Evolutionary conservation across 2,797 vertebrate genomes (phyloP).

Genomic region (Sebastes wilsoni): DNA sequence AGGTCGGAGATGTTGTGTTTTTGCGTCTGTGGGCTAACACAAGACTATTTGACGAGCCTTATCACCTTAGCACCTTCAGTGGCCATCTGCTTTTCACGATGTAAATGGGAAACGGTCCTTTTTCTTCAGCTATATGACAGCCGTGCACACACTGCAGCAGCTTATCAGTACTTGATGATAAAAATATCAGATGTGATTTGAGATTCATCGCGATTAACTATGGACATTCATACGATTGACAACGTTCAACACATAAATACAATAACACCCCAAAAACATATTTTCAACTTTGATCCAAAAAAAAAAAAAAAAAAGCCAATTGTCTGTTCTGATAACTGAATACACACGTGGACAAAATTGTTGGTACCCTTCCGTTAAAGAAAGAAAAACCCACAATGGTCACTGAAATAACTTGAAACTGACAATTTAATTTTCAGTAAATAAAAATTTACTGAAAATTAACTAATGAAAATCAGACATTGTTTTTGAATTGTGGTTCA

Average conservation of each 20-base stretch:
- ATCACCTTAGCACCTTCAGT: conserved; percentile 52
- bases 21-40: accelerated
- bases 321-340: background rate
- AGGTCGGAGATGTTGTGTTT: conserved; percentile 63
- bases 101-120: conserved; percentile 2
- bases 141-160: background rate
- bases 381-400: too few relatives aligned
- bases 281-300: background rate
- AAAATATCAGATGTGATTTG: too few relatives aligned
- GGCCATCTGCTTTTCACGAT: conserved; percentile 61
- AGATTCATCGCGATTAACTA: too few relatives aligned
- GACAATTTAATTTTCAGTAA: too few relatives aligned
- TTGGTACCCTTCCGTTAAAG: too few relatives aligned
- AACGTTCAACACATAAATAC: background rate
- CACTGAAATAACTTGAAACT: too few relatives aligned
- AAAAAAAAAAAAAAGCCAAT: background rate
- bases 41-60: conserved; percentile 5
- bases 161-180: too few relatives aligned
- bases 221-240: too few relatives aligned
- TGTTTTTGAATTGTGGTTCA: too few relatives aligned
- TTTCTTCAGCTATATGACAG: background rate
- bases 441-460: too few relatives aligned
- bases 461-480: too few relatives aligned
- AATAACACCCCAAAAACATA: background rate
- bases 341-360: too few relatives aligned